Evolutionary conservation across 2,797 vertebrate species (phyloP).

Genomic region (Hoplostethus mediterraneus): DNA sequence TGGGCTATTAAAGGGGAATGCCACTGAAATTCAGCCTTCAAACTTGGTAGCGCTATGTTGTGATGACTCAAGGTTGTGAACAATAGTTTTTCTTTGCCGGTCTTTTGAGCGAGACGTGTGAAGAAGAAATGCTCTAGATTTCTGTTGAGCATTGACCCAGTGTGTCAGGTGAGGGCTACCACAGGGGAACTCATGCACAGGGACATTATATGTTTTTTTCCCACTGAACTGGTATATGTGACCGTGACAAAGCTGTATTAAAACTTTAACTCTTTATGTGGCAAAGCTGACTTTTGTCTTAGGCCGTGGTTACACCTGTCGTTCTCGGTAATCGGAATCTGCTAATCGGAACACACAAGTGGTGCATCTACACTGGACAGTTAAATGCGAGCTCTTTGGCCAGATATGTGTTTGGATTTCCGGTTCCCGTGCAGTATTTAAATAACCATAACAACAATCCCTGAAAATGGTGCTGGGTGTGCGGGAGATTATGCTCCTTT

Average conservation of each 20-base stretch:
- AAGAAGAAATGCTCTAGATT: conserved; percentile 7
- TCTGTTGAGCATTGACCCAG: conserved; percentile 21
- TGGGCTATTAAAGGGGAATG: conserved; percentile 47
- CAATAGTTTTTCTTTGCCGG: conserved; percentile 49
- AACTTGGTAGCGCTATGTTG: conserved; percentile 39
- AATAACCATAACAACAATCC: too few relatives aligned
- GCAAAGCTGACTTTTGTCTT: conserved; percentile 6
- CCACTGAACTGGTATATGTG: background rate
- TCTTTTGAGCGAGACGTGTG: conserved; percentile 31
- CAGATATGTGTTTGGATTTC: too few relatives aligned
- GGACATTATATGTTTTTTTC: background rate
- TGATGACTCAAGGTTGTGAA: conserved; percentile 51
- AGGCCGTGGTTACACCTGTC: too few relatives aligned
- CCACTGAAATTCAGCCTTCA: conserved; percentile 50
- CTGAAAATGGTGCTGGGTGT: too few relatives aligned
- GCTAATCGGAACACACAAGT: too few relatives aligned
- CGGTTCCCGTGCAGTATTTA: too few relatives aligned
- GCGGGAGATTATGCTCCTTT: too few relatives aligned
- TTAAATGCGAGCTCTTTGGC: too few relatives aligned
- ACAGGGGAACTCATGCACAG: background rate
- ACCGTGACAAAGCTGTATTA: conserved; percentile 13
- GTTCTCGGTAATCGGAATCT: too few relatives aligned
- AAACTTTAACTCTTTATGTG: conserved; percentile 7
- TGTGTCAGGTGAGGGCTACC: background rate
- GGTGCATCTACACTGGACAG: too few relatives aligned